phyloP scores from a whole-genome alignment of 2,888 invertebrate genomes.

The Tetrapedia diversipes region DNA sequence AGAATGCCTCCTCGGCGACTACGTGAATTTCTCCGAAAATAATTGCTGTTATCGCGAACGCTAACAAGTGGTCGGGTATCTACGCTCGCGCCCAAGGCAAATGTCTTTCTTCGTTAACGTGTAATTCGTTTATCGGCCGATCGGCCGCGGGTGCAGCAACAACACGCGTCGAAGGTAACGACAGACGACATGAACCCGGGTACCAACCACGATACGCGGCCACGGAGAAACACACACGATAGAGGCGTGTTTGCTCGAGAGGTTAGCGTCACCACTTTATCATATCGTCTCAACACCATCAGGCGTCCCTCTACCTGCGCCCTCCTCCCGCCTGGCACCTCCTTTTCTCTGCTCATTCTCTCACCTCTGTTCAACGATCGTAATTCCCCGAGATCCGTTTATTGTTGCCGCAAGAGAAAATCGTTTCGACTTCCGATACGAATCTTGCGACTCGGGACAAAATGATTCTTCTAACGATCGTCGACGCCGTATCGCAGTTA shows the following conservation, averaged over 20 bases:
- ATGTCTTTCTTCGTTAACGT: slow-evolving; percentile 44
- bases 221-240: slow-evolving; percentile 37
- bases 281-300: slow-evolving; percentile 70
- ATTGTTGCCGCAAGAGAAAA: slow-evolving; percentile 48
- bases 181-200: slow-evolving; percentile 31
- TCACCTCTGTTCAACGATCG: slow-evolving; percentile 23
- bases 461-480: too few species aligned
- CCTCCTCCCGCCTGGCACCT: slow-evolving; percentile 36
- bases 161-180: slow-evolving; percentile 43
- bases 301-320: slow-evolving; percentile 64
- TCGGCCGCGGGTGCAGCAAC: slow-evolving; percentile 29
- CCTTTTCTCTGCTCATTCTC: slow-evolving; percentile 21
- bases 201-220: too few species aligned
- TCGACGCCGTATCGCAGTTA: too few species aligned
- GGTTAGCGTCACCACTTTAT: slow-evolving; percentile 74
- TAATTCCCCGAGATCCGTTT: slow-evolving; percentile 39
- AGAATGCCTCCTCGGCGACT: not conserved
- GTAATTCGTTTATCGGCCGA: slow-evolving; percentile 52
- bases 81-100: slow-evolving; percentile 4
- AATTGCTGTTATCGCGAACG: slow-evolving; percentile 40
- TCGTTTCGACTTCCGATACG: slow-evolving; percentile 35
- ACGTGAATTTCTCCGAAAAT: slow-evolving; percentile 12
- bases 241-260: slow-evolving; percentile 64
- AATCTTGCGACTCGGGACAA: not conserved
- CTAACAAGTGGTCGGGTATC: slow-evolving; percentile 42